Base-by-base conservation (phyloP, 2,113 vertebrate species). In the Laticauda laticaudata region DNA sequence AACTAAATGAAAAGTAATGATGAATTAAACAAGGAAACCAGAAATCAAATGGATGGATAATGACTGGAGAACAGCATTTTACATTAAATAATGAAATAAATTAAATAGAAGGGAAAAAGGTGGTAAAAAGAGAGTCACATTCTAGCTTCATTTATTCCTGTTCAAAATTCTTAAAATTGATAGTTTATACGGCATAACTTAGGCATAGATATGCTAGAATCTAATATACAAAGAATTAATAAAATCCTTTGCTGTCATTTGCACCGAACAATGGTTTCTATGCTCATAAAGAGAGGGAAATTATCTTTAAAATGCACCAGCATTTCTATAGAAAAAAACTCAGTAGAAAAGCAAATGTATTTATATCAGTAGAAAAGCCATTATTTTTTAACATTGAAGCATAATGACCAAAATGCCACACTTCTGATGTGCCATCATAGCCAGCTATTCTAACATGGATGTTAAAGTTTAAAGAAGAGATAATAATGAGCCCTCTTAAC, bases 41-140 rank as follows among this genome's bases (percentile, higher is more conserved):
- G 93, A 95, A 91, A 92, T 86, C 29, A 91, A 45, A 18, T 94
- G n/a, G 29, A 93, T 43, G 90, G 59, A 92, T 94, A 95, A 94
- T 95, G 90, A 29, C 69, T 90, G 48, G 51, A 21, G 92, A 91
- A 92, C 89, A 10, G 51, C 56, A 34, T 64, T 93, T 94, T 94
- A 10, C 91, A 51, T 92, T 92, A 64, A 20, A 3, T 61, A 93
- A 64, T 64, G 92, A 85, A 96, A 95, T 93, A 23, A n/a, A 92
- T 94, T 92, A 93, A 93, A 94, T 94, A 88, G 7, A 94, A 92
- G 14, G 89, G 54, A 59, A 89, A 59, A 23, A 91, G 86, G 20
- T 93, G 90, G 8, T 90, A 91, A 93, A 95, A 90, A 93, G 54
- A 91, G 87, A 29, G 2, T 48, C 88, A 43, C 89, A 91, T 95